Base-by-base conservation (phyloP, 1,140 invertebrate genomes). In the Cyclina sinensis region DNA sequence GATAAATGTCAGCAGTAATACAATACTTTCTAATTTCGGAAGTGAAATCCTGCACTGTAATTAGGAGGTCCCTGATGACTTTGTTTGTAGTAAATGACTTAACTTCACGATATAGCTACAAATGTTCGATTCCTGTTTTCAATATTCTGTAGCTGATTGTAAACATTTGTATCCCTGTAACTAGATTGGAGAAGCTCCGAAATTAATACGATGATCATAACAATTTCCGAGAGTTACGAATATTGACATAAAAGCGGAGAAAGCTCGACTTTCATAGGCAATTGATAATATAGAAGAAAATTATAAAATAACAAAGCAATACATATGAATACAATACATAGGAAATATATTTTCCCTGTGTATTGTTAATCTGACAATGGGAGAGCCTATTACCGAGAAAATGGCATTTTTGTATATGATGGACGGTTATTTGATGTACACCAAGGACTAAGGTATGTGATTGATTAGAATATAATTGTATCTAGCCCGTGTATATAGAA, bases 211-310 rank as follows among this genome's bases (percentile, higher is more conserved):
- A 30, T 14, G 3, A 27, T 65, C 14, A 65, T 65, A 1, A 30
- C 2, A 65, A 65, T 65, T 9, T 65, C 3, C 59, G 11, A 4
- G 7, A 4, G 16, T 65, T 27, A 65, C 59, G 59, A 65, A 65
- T 30, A 65, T 30, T n/a, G 5, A 65, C 59, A 65, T 65, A 65
- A 30, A 65, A 65, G 4, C 5, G 24, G n/a, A 27, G 30, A 65
- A 30, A 16, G 16, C 11, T 65, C 3, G 27, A 30, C 59, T 7
- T 7, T 27, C 24, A 30, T 16, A 65, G 59, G 30, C 59, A 65
- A 35, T 30, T 65, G 59, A 65, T 65, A 65, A 30, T 65, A 65
- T 11, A 65, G 59, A 65, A 27, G 27, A 65, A 59, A 65, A 30
- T 16, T 65, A 24, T 2, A 30, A 27, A 24, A n/a, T n/a, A n/a